A percentile compares a stretch with the other conserved stretches of the same genome.
phyloP scores from a whole-genome alignment of 2,113 vertebrate species.

The Cepphus grylle region DNA sequence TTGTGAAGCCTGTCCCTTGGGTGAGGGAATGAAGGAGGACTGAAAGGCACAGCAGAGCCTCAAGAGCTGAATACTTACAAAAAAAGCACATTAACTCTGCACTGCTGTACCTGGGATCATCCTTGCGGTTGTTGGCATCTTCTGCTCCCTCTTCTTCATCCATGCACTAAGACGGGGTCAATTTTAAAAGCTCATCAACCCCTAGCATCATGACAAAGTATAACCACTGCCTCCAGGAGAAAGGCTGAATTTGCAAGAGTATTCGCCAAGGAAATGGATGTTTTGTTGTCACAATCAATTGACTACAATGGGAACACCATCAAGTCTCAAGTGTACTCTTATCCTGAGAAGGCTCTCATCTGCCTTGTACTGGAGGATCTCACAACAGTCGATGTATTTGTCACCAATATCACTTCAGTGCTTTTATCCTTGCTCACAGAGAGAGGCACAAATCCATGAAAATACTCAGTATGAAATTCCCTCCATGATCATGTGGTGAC shows the following conservation, averaged over 20 bases:
- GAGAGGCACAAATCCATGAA: background rate
- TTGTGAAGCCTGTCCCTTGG: background rate
- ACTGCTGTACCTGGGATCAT: background rate
- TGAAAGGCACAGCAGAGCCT: background rate
- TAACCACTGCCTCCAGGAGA: background rate
- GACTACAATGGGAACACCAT: background rate
- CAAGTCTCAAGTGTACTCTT: background rate
- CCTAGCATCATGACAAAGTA: background rate
- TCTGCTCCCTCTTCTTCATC: background rate
- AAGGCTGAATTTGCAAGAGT: background rate
- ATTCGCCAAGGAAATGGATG: background rate
- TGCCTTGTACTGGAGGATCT: background rate
- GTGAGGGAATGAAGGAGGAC: background rate
- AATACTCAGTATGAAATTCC: background rate
- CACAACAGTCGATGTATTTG: background rate
- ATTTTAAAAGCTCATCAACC: background rate
- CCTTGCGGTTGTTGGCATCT: background rate
- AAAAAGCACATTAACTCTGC: background rate
- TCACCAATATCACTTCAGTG: background rate
- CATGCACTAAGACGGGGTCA: background rate
- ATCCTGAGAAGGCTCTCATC: background rate
- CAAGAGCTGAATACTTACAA: background rate
- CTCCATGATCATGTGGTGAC: background rate
- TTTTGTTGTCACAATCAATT: background rate
- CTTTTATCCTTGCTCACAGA: background rate